phyloP scores from a whole-genome alignment of 2,113 vertebrate species.

The Poecile atricapillus region DNA sequence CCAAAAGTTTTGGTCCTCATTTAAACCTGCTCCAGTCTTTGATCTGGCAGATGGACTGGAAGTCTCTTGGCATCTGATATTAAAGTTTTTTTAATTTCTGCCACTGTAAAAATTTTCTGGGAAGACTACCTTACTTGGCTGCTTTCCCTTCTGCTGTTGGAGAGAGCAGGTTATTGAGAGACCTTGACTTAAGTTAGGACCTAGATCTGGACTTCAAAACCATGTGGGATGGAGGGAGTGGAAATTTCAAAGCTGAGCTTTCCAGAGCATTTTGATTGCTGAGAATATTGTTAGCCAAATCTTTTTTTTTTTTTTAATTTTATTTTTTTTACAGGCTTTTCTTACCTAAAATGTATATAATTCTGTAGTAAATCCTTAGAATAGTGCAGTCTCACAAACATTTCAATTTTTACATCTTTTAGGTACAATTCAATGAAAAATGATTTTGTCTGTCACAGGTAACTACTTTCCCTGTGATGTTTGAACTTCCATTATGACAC shows the following conservation, averaged over 20 bases:
- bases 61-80: background rate
- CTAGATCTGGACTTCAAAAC: background rate
- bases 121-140: background rate
- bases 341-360: background rate
- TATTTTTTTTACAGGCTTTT: background rate
- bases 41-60: background rate
- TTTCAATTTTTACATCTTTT: background rate
- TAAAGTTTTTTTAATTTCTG: background rate
- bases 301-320: too few species aligned
- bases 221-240: background rate
- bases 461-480: background rate
- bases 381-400: background rate
- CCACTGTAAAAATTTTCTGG: background rate
- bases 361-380: background rate
- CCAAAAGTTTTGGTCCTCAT: background rate
- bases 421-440: background rate
- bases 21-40: background rate
- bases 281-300: background rate
- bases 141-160: background rate
- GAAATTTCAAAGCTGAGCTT: background rate
- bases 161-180: background rate
- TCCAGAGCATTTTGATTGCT: background rate
- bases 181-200: background rate
- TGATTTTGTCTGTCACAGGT: background rate
- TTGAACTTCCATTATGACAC: background rate